Evolutionary conservation across 2,888 invertebrate genomes (phyloP).

Genomic region (Boloria euphrosyne): DNA sequence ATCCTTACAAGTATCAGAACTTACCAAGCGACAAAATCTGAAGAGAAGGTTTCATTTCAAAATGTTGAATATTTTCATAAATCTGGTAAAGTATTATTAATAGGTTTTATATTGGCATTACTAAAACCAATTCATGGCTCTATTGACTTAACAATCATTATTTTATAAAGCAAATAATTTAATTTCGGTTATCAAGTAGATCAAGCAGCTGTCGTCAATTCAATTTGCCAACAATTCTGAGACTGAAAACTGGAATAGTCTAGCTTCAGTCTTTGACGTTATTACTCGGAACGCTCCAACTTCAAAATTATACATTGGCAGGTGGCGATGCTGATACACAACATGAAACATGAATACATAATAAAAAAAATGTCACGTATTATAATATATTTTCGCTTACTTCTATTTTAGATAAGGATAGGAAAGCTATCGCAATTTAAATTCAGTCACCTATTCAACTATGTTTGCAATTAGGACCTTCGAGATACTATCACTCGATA

Average conservation of each 20-base stretch:
- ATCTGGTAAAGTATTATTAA: background rate
- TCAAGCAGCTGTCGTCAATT: slow-evolving; percentile 11
- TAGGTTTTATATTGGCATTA: too few relatives aligned
- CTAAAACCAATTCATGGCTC: too few relatives aligned
- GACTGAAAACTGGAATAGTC: slow-evolving; percentile 17
- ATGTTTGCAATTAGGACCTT: too few relatives aligned
- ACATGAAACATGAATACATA: slow-evolving; percentile 2
- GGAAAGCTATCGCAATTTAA: too few relatives aligned
- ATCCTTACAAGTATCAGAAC: too few relatives aligned
- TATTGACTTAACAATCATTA: background rate
- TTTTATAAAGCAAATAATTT: slow-evolving; percentile 1
- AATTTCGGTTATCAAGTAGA: slow-evolving; percentile 11
- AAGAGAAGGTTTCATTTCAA: background rate
- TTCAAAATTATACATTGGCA: slow-evolving; percentile 19
- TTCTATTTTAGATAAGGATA: too few relatives aligned
- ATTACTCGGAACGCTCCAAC: slow-evolving; percentile 13
- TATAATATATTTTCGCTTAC: too few relatives aligned
- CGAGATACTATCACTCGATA: too few relatives aligned
- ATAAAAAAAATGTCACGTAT: background rate
- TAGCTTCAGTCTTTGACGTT: slow-evolving; percentile 7
- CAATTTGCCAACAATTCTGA: slow-evolving; percentile 19
- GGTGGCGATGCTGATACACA: slow-evolving; percentile 3
- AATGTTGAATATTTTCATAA: background rate
- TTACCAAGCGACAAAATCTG: background rate
- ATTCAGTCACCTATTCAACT: too few relatives aligned